Conservation (phyloP, 2,888 invertebrate species). For the Mycogona germanica region DNA sequence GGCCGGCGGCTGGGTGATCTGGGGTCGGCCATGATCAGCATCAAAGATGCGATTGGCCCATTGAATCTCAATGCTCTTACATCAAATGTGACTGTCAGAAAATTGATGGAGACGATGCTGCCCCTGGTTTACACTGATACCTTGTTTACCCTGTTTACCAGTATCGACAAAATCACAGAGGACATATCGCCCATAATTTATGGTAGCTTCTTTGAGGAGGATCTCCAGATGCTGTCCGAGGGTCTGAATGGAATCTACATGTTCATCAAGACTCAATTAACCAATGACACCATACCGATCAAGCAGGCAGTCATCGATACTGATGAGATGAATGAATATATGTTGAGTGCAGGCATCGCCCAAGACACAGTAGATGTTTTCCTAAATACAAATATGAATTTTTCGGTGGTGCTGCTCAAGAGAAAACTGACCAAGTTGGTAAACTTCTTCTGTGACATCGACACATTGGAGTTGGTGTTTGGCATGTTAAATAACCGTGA, state of each 20-base stretch:
- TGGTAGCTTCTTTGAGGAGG: constrained; percentile 14
- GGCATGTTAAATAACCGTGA: not conserved
- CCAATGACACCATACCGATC: constrained; percentile 6
- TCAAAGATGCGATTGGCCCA: not conserved
- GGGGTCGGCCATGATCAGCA: not conserved
- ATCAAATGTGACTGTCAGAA: not conserved
- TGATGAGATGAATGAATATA: not conserved
- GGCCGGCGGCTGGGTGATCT: constrained; percentile 10
- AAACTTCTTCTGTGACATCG: not conserved
- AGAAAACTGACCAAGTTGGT: not conserved
- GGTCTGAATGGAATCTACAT: not conserved
- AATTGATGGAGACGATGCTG: not conserved
- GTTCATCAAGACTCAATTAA: not conserved
- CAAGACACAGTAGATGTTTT: not conserved
- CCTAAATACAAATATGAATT: not conserved
- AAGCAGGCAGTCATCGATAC: not conserved
- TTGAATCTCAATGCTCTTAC: not conserved
- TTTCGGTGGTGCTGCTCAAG: constrained; percentile 8
- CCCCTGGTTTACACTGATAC: not conserved
- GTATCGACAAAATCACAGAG: constrained; percentile 4
- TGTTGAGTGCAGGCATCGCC: not conserved
- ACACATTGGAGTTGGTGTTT: not conserved
- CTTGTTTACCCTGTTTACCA: not conserved
- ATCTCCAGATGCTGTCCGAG: not conserved
- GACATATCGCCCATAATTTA: constrained; percentile 2